Base-by-base conservation (phyloP, 2,113 vertebrate species). In the Perognathus longimembris region DNA sequence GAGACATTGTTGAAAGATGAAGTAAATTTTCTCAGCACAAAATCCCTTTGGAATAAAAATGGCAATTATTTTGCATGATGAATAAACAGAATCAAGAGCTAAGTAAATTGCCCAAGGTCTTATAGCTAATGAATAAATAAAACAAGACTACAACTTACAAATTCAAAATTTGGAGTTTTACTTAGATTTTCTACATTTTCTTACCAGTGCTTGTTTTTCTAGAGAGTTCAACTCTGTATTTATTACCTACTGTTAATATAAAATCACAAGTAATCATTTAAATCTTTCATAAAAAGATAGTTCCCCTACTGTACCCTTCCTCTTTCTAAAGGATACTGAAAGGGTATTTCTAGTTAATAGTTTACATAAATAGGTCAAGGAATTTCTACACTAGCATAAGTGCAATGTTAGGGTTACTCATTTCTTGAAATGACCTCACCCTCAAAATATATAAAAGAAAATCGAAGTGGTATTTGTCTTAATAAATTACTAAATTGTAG, bases 281-380 rank as follows among this genome's bases (percentile, higher is more conserved):
- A 18, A 17, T n/a, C 18, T 93, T 90, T 86, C 9, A 84, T 42
- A 86, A 57, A 91, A 83, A 82, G 30, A 26, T 80, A 89, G 54
- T 10, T 85, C 28, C 7, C 28, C 32, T 7, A 36, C 45, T 18
- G 30, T 22, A 17, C 14, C 1, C 20, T 59, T 26, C 18, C 11
- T 73, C 38, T 79, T 80, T 90, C 30, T 66, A 42, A 89, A 77
- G 54, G n/a, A 90, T 28, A 88, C 34, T 54, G n/a, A 63, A 70
- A 54, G 26, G 0, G 80, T 89, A 24, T n/a, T 82, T 74, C n/a
- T 40, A 32, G 70, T 70, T 74, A 40, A 79, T 86, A 61, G 4
- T 63, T 94, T 92, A 78, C 67, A 64, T 45, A 70, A 15, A 5
- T 71, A 81, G 61, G 50, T 69, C 45, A 78, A 54, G 7, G 24